These are phyloP conservation scores for Cactoblastis cactorum DNA, from an alignment of 2,888 invertebrate species.

Conservation along the genomic window DNA sequence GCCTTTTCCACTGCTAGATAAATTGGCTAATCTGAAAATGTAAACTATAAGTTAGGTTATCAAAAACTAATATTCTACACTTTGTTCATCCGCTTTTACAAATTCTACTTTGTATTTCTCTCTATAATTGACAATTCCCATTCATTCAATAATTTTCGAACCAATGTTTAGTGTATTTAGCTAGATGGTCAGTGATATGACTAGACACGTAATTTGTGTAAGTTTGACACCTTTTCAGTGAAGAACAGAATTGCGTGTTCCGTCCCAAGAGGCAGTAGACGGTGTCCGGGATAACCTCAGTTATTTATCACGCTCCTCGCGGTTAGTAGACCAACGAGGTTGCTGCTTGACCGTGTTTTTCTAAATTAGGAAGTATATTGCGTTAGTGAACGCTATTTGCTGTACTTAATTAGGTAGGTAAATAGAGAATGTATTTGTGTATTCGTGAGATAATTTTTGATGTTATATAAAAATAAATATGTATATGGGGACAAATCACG, in stretches of 20 bases:
- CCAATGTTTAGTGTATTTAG: background rate
- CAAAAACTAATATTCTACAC: too few species aligned
- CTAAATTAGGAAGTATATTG: slow-evolving; percentile 13
- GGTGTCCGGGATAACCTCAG: slow-evolving; percentile 46
- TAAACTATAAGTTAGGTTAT: too few species aligned
- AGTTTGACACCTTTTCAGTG: slow-evolving; percentile 44
- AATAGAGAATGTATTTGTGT: background rate
- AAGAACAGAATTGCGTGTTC: slow-evolving; percentile 37
- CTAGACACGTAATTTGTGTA: slow-evolving; percentile 33
- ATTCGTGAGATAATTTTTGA: background rate
- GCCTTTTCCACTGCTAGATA: too few species aligned
- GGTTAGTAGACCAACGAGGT: slow-evolving; percentile 36
- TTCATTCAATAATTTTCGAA: too few species aligned
- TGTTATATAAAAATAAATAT: too few species aligned
- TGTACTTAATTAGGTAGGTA: background rate
- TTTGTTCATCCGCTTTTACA: too few species aligned
- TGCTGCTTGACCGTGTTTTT: slow-evolving; percentile 36
- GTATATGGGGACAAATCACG: too few species aligned
- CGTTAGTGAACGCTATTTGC: slow-evolving; percentile 20
- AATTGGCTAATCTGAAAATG: too few species aligned
- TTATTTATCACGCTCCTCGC: slow-evolving; percentile 47
- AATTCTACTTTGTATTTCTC: too few species aligned
- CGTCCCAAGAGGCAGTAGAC: slow-evolving; percentile 38
- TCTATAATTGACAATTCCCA: too few species aligned
- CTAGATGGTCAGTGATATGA: background rate